phyloP scores from a whole-genome alignment of 2,888 invertebrate genomes.

The Blastobasis adustella region DNA sequence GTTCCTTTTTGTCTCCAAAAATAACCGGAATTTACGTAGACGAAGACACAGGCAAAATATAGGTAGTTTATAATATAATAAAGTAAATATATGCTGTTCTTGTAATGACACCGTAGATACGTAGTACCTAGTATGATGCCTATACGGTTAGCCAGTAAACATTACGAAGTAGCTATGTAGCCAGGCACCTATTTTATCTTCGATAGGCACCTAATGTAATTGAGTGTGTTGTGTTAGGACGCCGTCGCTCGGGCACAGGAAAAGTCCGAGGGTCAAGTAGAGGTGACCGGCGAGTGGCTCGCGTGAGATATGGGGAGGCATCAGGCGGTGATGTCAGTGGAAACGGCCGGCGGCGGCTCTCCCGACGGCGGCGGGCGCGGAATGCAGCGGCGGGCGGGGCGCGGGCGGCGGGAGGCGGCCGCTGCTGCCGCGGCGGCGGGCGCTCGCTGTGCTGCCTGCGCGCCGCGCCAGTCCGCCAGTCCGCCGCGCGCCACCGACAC shows the following conservation, averaged over 20 bases:
- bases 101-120: no score
- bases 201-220: background rate
- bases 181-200: background rate
- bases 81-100: no score
- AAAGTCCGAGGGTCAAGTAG: conserved; percentile 50
- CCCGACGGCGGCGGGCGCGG: conserved; percentile 52
- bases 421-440: conserved; percentile 56
- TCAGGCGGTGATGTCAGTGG: conserved; percentile 51
- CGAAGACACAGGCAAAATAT: no score
- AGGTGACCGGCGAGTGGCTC: conserved; percentile 47
- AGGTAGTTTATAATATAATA: no score
- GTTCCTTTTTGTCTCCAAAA: no score
- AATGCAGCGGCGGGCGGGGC: conserved; percentile 58
- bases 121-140: no score
- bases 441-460: conserved; percentile 18
- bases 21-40: no score
- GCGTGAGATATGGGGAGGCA: conserved; percentile 52
- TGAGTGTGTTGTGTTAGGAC: no score
- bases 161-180: no score
- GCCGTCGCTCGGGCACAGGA: no score
- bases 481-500: conserved; percentile 68
- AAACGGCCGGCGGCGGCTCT: conserved; percentile 33
- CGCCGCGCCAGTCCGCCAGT: conserved; percentile 44
- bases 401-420: conserved; percentile 43
- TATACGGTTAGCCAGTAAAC: no score